Conservation (phyloP, 2,113 vertebrate genomes). For the Capra hircus region DNA sequence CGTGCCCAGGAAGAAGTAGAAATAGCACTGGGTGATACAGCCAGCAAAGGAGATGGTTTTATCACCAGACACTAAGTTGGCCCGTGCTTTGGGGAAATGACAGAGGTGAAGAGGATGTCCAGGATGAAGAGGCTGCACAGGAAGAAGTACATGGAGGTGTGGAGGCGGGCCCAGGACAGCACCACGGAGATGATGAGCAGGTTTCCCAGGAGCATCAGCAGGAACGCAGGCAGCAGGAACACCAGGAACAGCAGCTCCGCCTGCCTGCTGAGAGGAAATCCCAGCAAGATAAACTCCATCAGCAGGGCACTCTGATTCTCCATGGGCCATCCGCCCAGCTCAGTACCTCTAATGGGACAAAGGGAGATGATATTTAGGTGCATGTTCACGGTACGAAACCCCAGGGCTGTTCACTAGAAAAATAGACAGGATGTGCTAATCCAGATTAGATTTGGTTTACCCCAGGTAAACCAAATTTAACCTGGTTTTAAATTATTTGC, state of each 20-base stretch:
- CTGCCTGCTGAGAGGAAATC: slow-evolving; percentile 1
- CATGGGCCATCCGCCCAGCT: not conserved
- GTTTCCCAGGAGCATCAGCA: slow-evolving; percentile 36
- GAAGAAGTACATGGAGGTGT: slow-evolving; percentile 49
- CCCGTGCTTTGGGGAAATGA: slow-evolving; percentile 37
- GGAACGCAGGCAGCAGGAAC: not conserved
- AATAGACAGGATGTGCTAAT: not conserved
- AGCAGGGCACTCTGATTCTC: not conserved
- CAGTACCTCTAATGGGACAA: not conserved
- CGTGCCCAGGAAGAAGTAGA: slow-evolving; percentile 39
- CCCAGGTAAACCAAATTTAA: not conserved
- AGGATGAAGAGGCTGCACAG: slow-evolving; percentile 42
- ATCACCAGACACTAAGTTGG: not conserved
- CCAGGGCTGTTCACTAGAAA: not conserved
- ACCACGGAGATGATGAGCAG: slow-evolving; percentile 18
- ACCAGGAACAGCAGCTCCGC: slow-evolving; percentile 8
- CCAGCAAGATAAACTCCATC: slow-evolving; percentile 35
- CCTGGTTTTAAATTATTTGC: not conserved
- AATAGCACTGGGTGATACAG: slow-evolving; percentile 30
- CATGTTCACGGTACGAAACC: not conserved
- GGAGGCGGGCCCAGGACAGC: not conserved
- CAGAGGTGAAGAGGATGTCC: slow-evolving; percentile 45
- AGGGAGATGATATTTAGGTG: not conserved
- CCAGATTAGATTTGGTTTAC: not conserved
- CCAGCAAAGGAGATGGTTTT: slow-evolving; percentile 23